A percentile compares a stretch with the other conserved stretches of the same genome.
phyloP scores from a whole-genome alignment of 2,888 invertebrate species.

The Drosophila emarginata region DNA sequence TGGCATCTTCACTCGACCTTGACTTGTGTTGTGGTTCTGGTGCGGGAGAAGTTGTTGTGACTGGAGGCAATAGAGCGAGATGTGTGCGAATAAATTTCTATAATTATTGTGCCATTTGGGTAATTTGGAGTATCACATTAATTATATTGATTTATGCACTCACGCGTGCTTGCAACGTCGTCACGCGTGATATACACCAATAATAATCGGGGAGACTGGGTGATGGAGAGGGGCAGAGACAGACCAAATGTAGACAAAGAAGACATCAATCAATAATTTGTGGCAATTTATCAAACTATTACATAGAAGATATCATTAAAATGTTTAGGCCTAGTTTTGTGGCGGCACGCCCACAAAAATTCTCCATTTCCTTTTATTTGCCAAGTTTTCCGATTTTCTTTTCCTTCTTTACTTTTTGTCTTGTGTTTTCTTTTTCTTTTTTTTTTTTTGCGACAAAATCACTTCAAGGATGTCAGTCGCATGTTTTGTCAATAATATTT shows the following conservation, averaged over 20 bases:
- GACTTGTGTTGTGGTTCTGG: slow-evolving; percentile 2
- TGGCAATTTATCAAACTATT: slow-evolving; percentile 75
- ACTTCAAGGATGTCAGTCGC: slow-evolving; percentile 50
- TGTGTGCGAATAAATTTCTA: slow-evolving; percentile 51
- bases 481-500: slow-evolving; percentile 75
- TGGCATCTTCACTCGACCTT: slow-evolving; percentile 26
- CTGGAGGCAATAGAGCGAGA: background rate
- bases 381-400: slow-evolving; percentile 15
- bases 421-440: slow-evolving; percentile 18
- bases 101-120: slow-evolving; percentile 69
- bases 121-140: slow-evolving; percentile 52
- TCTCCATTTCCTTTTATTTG: slow-evolving; percentile 27
- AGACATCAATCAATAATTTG: slow-evolving; percentile 74
- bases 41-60: background rate
- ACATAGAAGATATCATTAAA: slow-evolving; percentile 41
- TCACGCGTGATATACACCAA: slow-evolving; percentile 50
- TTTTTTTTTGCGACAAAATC: slow-evolving; percentile 38
- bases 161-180: slow-evolving; percentile 40
- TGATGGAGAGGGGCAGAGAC: slow-evolving; percentile 39
- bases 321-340: slow-evolving; percentile 57
- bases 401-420: slow-evolving; percentile 5
- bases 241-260: slow-evolving; percentile 7
- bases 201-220: slow-evolving; percentile 47
- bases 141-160: slow-evolving; percentile 75
- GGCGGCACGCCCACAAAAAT: slow-evolving; percentile 54